Evolutionary conservation across 1,140 invertebrate genomes (phyloP).

Genomic region (Vollenhovia emeryi): DNA sequence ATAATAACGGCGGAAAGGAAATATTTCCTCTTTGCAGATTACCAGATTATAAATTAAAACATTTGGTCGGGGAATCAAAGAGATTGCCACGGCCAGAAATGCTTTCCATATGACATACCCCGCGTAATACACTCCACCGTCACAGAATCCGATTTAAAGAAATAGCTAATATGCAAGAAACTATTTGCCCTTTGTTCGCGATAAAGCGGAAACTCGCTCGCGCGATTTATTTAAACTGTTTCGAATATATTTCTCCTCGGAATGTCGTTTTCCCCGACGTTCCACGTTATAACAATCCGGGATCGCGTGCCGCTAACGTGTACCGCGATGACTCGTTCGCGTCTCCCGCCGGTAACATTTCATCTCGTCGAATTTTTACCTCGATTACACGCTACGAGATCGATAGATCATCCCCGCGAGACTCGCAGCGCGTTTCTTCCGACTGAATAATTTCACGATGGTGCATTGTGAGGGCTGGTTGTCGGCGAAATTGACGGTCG

Average conservation of each 20-base stretch:
- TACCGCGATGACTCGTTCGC: background rate
- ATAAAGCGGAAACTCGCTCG: background rate
- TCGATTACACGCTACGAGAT: background rate
- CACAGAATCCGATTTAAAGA: background rate
- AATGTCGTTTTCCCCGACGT: background rate
- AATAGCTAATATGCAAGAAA: background rate
- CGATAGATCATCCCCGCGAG: background rate
- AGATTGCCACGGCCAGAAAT: background rate
- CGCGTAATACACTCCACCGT: background rate
- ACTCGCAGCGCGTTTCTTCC: background rate
- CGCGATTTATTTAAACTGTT: background rate
- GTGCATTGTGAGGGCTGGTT: slow-evolving; percentile 22
- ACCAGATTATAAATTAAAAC: slow-evolving; percentile 66
- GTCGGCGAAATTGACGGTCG: background rate
- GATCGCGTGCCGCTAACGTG: background rate
- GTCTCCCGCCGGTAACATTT: background rate
- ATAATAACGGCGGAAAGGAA: slow-evolving; percentile 7
- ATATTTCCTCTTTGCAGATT: slow-evolving; percentile 25
- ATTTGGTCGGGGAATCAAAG: slow-evolving; percentile 52
- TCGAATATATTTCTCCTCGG: background rate
- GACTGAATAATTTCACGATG: slow-evolving; percentile 49
- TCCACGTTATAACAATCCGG: background rate
- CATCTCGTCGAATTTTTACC: background rate
- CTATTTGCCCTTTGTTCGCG: background rate
- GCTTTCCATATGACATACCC: background rate